Evolutionary conservation across 2,113 vertebrate species (phyloP).

Genomic region (Indicator maculatus): DNA sequence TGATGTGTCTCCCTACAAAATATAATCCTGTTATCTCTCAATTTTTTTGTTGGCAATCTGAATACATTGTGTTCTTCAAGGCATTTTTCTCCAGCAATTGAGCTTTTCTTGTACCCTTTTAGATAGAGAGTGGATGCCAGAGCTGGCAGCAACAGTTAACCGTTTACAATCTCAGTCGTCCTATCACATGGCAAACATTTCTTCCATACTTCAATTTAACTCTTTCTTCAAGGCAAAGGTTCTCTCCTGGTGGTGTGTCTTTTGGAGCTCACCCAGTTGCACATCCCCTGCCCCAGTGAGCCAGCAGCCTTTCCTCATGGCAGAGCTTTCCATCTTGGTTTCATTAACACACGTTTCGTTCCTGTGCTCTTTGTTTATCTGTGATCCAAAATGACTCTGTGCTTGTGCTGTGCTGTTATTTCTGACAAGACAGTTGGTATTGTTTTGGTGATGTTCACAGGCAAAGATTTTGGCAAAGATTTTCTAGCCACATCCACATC

Average conservation of each 20-base stretch:
- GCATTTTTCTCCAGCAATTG: neutral
- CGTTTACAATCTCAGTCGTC: neutral
- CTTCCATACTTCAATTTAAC: neutral
- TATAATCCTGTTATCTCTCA: neutral
- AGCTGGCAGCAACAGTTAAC: neutral
- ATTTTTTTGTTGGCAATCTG: neutral
- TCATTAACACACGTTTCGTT: conserved; percentile 5
- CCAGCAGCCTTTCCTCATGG: neutral
- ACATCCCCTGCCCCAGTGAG: neutral
- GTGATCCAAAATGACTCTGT: neutral
- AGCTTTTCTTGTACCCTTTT: neutral
- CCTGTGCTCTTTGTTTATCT: neutral
- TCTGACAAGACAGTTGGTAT: neutral
- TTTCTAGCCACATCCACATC: neutral
- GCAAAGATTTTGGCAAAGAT: conserved; percentile 1
- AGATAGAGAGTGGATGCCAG: neutral
- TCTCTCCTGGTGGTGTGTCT: neutral
- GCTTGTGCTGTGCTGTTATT: neutral
- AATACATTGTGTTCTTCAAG: neutral
- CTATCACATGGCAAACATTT: neutral
- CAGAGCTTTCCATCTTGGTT: conserved; percentile 13
- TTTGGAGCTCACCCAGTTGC: neutral
- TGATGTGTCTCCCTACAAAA: neutral
- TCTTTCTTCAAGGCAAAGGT: neutral
- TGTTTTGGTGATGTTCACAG: neutral